Conservation (phyloP, 2,888 invertebrate genomes). For the Lomographa bimaculata region DNA sequence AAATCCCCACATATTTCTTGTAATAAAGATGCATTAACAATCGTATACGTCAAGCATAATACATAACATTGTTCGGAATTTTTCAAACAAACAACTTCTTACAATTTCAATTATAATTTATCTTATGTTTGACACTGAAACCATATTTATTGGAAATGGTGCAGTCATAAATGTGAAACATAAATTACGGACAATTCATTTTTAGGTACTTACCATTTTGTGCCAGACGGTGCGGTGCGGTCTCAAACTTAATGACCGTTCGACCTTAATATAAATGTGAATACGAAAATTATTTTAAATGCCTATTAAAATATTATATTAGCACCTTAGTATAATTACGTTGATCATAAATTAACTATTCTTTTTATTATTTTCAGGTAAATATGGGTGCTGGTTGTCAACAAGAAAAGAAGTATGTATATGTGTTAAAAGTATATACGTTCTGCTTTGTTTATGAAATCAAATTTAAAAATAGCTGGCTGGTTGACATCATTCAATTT, state of each 20-base stretch:
- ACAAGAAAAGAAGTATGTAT: slow-evolving; percentile 17
- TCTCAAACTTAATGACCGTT: slow-evolving; percentile 8
- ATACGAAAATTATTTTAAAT: slow-evolving; percentile 10
- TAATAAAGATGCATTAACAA: slow-evolving; percentile 30
- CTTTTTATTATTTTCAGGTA: slow-evolving; percentile 51
- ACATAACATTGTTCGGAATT: slow-evolving; percentile 2
- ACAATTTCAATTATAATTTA: no score
- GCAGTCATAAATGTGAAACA: slow-evolving; percentile 3
- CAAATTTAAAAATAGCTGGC: slow-evolving; percentile 32
- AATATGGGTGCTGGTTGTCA: slow-evolving; percentile 35
- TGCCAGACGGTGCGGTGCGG: no score
- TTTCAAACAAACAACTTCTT: slow-evolving; percentile 1
- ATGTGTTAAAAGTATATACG: slow-evolving; percentile 5
- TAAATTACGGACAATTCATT: no score
- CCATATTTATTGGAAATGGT: slow-evolving; percentile 7
- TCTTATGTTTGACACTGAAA: slow-evolving; percentile 1
- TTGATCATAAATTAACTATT: no score
- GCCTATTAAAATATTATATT: slow-evolving; percentile 24
- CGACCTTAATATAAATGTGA: no score
- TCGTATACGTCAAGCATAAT: slow-evolving; percentile 5
- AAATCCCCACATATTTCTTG: slow-evolving; percentile 41
- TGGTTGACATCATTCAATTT: no score
- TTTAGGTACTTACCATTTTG: neutral
- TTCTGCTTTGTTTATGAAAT: slow-evolving; percentile 27
- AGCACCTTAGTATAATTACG: slow-evolving; percentile 1